phyloP scores from a whole-genome alignment of 2,888 invertebrate genomes.

The Sicus ferrugineus region DNA sequence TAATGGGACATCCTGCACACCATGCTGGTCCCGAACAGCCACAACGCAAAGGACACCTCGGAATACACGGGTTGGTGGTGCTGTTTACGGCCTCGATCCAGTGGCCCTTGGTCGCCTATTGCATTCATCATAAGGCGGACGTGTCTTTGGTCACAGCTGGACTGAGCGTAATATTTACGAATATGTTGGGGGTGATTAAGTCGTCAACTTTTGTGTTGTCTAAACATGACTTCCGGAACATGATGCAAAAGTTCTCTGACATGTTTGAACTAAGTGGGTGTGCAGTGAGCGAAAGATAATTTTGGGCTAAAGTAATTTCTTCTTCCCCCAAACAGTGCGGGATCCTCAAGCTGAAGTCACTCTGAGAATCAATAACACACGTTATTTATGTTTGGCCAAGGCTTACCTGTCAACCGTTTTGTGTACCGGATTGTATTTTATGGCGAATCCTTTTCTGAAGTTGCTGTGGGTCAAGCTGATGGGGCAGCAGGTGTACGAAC shows the following conservation, averaged over 20 bases:
- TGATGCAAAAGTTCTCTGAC: conserved; percentile 51
- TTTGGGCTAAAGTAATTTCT: neutral
- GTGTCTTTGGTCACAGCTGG: conserved; percentile 56
- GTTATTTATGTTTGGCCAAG: conserved; percentile 47
- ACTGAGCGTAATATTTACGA: conserved; percentile 56
- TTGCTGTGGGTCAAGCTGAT: conserved; percentile 45
- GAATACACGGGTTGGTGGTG: conserved; percentile 36
- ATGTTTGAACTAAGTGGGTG: conserved; percentile 53
- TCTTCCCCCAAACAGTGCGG: conserved; percentile 38
- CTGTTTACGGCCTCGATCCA: conserved; percentile 54
- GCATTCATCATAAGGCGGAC: conserved; percentile 52
- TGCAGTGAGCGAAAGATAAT: neutral
- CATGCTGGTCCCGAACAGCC: neutral
- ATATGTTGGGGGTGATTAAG: conserved; percentile 55
- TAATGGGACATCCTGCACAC: conserved; percentile 50
- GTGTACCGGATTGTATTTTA: conserved; percentile 56
- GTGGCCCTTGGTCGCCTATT: conserved; percentile 55
- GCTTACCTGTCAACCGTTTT: conserved; percentile 51
- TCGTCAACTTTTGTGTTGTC: conserved; percentile 55
- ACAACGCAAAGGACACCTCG: neutral
- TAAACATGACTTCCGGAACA: conserved; percentile 50
- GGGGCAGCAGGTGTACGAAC: conserved; percentile 35
- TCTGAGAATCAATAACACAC: conserved; percentile 47
- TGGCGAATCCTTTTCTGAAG: conserved; percentile 53
- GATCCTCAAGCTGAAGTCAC: conserved; percentile 38